Conservation (phyloP, 1,140 invertebrate genomes). For the Muscidifurax raptorellus region DNA sequence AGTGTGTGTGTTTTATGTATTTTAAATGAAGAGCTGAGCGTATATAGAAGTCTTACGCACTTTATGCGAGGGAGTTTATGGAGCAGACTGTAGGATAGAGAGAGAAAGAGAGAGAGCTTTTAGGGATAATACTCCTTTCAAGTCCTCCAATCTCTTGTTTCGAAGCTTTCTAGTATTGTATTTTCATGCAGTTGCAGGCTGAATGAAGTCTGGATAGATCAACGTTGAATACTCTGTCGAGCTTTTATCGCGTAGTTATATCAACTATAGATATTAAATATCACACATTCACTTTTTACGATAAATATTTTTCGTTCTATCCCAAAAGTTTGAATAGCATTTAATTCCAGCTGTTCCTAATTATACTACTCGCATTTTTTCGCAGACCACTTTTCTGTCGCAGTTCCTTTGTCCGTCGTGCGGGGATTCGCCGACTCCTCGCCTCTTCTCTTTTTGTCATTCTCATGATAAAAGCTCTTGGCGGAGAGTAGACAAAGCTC, state of each 20-base stretch:
- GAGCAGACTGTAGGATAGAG: neutral
- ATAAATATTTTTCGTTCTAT: neutral
- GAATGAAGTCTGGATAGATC: neutral
- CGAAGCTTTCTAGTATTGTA: neutral
- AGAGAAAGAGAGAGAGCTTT: neutral
- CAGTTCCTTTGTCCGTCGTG: neutral
- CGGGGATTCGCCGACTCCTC: neutral
- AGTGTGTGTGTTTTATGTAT: neutral
- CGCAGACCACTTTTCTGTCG: neutral
- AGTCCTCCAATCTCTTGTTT: neutral
- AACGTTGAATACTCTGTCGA: neutral
- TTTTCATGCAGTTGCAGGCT: neutral
- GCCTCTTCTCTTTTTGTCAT: neutral
- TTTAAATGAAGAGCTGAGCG: neutral
- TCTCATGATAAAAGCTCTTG: neutral
- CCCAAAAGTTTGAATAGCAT: neutral
- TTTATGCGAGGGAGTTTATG: neutral
- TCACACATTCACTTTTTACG: too few species aligned
- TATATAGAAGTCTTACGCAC: neutral
- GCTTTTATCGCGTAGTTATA: neutral
- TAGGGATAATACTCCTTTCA: conserved; percentile 13
- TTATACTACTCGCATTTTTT: conserved; percentile 6
- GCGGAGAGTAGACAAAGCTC: neutral
- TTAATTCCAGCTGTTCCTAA: neutral
- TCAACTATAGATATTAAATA: too few species aligned